Evolutionary conservation across 2,797 vertebrate species (phyloP).

Genomic region (Glyptemys insculpta): DNA sequence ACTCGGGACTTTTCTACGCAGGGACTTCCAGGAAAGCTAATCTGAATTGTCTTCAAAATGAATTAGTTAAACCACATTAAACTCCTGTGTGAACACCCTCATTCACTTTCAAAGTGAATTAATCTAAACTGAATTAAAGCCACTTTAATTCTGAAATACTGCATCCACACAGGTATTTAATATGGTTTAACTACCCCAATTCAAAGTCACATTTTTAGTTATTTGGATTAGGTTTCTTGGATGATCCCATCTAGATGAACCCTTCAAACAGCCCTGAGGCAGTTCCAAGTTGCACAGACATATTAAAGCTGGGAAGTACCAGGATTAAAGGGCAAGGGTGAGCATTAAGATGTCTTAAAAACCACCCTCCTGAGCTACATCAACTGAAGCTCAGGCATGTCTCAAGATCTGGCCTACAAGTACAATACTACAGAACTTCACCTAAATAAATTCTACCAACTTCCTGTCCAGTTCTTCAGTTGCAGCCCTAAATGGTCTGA

Average conservation of each 20-base stretch:
- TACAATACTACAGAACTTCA: background rate
- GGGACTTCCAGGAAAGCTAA: background rate
- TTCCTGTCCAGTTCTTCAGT: background rate
- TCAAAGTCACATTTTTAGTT: background rate
- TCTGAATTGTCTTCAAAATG: background rate
- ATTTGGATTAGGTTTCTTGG: background rate
- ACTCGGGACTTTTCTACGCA: background rate
- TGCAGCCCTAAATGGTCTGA: background rate
- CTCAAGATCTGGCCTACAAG: background rate
- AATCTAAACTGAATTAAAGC: background rate
- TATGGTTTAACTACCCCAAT: background rate
- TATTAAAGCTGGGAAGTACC: background rate
- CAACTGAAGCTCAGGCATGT: background rate
- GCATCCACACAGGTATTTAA: background rate
- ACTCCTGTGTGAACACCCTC: background rate
- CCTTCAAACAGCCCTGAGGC: background rate
- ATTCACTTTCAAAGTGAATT: background rate
- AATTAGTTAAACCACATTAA: background rate
- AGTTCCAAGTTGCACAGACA: background rate
- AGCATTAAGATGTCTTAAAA: background rate
- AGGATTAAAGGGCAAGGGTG: background rate
- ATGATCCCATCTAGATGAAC: background rate
- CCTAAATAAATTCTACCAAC: accelerated
- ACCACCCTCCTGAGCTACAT: background rate
- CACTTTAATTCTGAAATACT: background rate